A percentile compares a stretch with the other conserved stretches of the same genome.
These are phyloP conservation scores for Psilanteris sp. DNA, from an alignment of 1,140 invertebrate species.

Conservation along the genomic window DNA sequence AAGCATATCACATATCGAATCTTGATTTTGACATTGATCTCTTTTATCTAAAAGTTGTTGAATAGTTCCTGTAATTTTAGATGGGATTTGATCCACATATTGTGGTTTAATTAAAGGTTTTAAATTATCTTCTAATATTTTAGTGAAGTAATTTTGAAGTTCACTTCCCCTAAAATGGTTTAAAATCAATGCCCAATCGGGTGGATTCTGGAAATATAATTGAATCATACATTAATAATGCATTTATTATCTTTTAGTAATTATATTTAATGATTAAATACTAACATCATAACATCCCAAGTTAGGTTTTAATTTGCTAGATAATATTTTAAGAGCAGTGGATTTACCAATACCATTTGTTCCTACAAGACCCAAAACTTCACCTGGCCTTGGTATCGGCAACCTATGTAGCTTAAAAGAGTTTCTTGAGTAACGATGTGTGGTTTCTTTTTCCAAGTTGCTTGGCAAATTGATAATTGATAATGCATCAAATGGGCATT, in stretches of 20 bases:
- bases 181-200: slow-evolving; percentile 99
- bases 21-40: slow-evolving; percentile 92
- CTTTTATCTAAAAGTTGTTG: slow-evolving; percentile 95
- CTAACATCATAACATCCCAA: slow-evolving; percentile 93
- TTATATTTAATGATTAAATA: no score
- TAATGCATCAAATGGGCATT: slow-evolving; percentile 99
- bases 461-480: slow-evolving; percentile 99
- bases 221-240: no score
- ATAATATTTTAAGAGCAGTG: slow-evolving; percentile 98
- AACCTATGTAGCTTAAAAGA: slow-evolving; percentile 99
- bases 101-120: slow-evolving; percentile 99
- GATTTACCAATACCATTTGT: slow-evolving; percentile 99
- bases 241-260: no score
- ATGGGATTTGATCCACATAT: slow-evolving; percentile 99
- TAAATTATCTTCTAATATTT: slow-evolving; percentile 98
- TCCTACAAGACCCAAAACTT: slow-evolving; percentile 98
- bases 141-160: slow-evolving; percentile 99
- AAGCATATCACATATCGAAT: slow-evolving; percentile 91
- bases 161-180: slow-evolving; percentile 99
- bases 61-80: slow-evolving; percentile 97
- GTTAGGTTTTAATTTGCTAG: slow-evolving; percentile 99
- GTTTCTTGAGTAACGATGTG: slow-evolving; percentile 99
- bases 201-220: slow-evolving; percentile 91
- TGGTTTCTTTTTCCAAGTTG: slow-evolving; percentile 98
- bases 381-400: slow-evolving; percentile 96